These are phyloP conservation scores for Penelope pileata DNA, from an alignment of 2,113 vertebrate genomes.

Conservation along the genomic window DNA sequence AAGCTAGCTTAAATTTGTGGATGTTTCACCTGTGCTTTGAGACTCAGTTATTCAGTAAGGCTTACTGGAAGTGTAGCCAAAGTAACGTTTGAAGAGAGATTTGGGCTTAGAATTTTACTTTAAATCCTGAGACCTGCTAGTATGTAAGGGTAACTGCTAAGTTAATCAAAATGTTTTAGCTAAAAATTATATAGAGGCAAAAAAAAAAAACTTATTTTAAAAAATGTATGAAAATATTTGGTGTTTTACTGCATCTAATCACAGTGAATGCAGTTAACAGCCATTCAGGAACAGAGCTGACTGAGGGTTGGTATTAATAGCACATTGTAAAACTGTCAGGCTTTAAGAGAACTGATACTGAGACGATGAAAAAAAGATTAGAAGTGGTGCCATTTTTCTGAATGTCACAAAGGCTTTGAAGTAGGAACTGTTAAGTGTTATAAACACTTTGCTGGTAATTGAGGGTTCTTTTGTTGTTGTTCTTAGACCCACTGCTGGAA, in stretches of 20 bases:
- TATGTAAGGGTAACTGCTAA: not conserved
- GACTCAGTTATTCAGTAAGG: not conserved
- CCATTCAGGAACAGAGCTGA: not conserved
- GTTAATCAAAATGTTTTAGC: not conserved
- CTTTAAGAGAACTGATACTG: not conserved
- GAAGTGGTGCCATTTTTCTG: not conserved
- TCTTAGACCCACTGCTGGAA: not conserved
- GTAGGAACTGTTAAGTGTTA: not conserved
- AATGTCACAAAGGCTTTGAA: not conserved
- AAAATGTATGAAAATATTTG: not conserved
- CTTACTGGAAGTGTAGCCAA: not conserved
- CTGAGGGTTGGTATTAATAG: not conserved
- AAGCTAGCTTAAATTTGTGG: not conserved
- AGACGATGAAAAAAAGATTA: not conserved
- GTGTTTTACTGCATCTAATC: not conserved
- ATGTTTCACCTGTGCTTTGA: not conserved
- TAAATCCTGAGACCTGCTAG: not conserved
- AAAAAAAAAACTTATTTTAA: not conserved
- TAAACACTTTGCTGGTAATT: not conserved
- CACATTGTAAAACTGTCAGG: not conserved
- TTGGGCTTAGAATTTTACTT: not conserved
- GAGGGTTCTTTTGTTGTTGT: not conserved
- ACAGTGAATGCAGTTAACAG: not conserved
- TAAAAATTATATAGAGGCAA: not conserved
- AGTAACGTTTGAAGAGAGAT: not conserved